Percentiles rank a stretch among this genome's conserved stretches.
These are phyloP conservation scores for Drosophila meridiana DNA, from an alignment of 2,888 invertebrate species.

Conservation along the genomic window DNA sequence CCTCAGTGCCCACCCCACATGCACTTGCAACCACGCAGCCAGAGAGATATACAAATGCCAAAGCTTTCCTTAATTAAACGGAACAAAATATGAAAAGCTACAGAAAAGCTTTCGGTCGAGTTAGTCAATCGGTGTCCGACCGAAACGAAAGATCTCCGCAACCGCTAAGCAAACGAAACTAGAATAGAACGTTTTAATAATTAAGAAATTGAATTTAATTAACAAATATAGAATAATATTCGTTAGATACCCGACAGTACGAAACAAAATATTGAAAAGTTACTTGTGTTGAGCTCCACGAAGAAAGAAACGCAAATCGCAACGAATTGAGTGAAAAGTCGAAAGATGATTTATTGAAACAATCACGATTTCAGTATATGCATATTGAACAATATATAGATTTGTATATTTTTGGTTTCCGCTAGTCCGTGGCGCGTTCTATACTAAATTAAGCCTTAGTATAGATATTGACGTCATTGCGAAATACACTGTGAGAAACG, in stretches of 20 bases:
- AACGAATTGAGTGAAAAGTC: conserved; percentile 16
- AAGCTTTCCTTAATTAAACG: conserved; percentile 74
- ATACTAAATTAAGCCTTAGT: conserved; percentile 48
- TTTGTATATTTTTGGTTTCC: background rate
- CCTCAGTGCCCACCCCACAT: conserved; percentile 37
- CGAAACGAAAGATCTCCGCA: conserved; percentile 85
- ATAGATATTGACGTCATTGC: conserved; percentile 71
- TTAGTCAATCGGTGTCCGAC: conserved; percentile 86
- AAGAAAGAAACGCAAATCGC: background rate
- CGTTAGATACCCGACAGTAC: conserved; percentile 30
- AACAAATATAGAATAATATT: conserved; percentile 16
- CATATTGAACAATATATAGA: conserved; percentile 4
- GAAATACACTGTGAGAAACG: conserved; percentile 67
- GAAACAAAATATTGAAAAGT: conserved; percentile 30
- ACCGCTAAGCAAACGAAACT: conserved; percentile 62
- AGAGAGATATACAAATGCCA: conserved; percentile 55
- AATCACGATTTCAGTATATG: conserved; percentile 20
- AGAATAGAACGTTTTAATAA: conserved; percentile 51
- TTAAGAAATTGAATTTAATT: conserved; percentile 43
- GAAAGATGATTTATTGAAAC: conserved; percentile 27
- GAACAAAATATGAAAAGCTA: conserved; percentile 56
- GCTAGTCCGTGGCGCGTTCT: conserved; percentile 18
- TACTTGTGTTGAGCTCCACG: conserved; percentile 24
- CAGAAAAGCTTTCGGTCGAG: conserved; percentile 63
- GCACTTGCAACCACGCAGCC: conserved; percentile 2